phyloP scores from a whole-genome alignment of 2,113 vertebrate genomes.

The Cichladusa arquata region DNA sequence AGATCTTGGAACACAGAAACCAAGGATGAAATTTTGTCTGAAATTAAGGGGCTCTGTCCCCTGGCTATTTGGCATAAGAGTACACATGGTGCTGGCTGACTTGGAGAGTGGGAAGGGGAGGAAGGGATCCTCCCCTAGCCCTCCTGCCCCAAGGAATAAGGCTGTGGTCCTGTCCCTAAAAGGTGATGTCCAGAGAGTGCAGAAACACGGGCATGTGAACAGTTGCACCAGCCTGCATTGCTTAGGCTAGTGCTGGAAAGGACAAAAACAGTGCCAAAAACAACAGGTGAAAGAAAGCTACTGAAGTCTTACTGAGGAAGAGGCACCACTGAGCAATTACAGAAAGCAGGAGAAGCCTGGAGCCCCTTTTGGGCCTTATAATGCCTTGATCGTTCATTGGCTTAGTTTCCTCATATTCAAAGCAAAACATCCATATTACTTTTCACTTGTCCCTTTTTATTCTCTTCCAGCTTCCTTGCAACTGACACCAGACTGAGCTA shows the following conservation, averaged over 20 bases:
- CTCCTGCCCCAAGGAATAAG: neutral
- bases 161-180: neutral
- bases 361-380: neutral
- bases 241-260: neutral
- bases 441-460: neutral
- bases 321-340: neutral
- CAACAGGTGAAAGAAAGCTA: neutral
- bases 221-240: neutral
- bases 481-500: neutral
- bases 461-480: neutral
- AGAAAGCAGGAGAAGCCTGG: neutral
- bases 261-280: neutral
- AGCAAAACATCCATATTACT: neutral
- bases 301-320: neutral
- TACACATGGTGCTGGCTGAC: accelerated
- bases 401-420: neutral
- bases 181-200: neutral
- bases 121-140: neutral
- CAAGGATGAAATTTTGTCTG: neutral
- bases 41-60: neutral
- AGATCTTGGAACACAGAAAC: neutral
- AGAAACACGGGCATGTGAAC: neutral
- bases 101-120: neutral
- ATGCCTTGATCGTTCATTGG: neutral
- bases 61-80: neutral